Evolutionary conservation across 2,888 invertebrate genomes (phyloP), one percentile per base, ranked within the genome.

Genomic region (Globia sparganii): DNA sequence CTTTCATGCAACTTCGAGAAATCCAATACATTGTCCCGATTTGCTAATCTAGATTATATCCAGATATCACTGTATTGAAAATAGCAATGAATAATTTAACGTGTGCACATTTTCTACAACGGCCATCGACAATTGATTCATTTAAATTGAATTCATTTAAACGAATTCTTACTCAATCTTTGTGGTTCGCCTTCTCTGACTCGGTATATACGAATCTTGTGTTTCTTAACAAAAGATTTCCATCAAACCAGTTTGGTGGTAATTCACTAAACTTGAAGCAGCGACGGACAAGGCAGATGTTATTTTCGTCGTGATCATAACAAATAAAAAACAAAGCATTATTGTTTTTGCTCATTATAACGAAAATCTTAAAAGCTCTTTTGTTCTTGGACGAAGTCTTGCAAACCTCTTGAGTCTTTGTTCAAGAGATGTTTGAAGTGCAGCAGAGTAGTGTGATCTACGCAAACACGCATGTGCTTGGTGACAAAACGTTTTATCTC

Each of bases 391-490:
- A 83, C 69, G 74, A 71, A 78, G 73, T 80, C 84, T 85, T 53
- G 75, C 80, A 80, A 77, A 64, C 67, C 65, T 77, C 75, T 70
- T 53, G 78, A 65, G 73, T 84, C 91, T 91, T 90, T 89, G 87
- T 89, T 80, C 56, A 58, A 46, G 73, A 77, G 75, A 77, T 59
- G 85, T 87, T 87, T 86, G 77, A 88, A 90, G 86, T 85, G 87
- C 83, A 86, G 81, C 81, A 85, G 85, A 87, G 81, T 86, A 82
- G 86, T 88, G 84, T 89, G 88, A 90, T 91, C 88, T 90, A 89
- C 87, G 88, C 91, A 93, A 93, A 92, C 91, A 94, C 91, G 91
- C 94, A 94, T 94, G 94, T 95, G 94, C 91, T 90, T 92, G 78
- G 89, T 91, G 90, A 94, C 91, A 92, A 91, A 92, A 91, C 90